A percentile compares a stretch with the other conserved stretches of the same genome.
Evolutionary conservation across 2,797 vertebrate species (phyloP).

Genomic region (Crenuchus spilurus): DNA sequence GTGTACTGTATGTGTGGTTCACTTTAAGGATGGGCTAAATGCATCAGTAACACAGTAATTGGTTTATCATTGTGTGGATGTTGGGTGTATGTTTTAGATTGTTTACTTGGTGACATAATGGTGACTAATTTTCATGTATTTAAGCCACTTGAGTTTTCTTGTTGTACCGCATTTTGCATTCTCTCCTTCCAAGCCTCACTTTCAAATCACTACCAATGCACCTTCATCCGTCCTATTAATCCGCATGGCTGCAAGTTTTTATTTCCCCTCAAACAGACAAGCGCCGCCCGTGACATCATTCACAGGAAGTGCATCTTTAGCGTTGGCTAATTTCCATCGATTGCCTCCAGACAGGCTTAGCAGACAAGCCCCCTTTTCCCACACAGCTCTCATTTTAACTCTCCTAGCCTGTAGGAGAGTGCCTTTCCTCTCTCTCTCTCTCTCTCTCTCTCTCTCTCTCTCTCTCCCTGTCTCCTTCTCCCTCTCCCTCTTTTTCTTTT

Average conservation of each 20-base stretch:
- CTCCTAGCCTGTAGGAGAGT: constrained; percentile 67
- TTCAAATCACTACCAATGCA: constrained; percentile 56
- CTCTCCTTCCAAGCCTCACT: constrained; percentile 10
- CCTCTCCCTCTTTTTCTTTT: background rate
- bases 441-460: constrained; percentile 31
- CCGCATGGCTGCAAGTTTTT: constrained; percentile 49
- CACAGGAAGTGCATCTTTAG: constrained; percentile 84
- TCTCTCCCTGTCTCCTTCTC: constrained; percentile 19
- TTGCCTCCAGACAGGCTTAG: constrained; percentile 84
- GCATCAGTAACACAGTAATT: no score
- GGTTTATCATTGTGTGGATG: no score
- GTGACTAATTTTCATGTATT: constrained; percentile 1
- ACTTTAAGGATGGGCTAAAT: no score
- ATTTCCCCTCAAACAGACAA: constrained; percentile 76
- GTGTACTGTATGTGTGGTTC: no score
- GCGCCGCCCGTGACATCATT: constrained; percentile 76
- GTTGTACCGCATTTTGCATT: constrained; percentile 7
- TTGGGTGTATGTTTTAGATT: background rate
- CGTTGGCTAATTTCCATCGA: constrained; percentile 83
- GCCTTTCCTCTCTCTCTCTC: constrained; percentile 22
- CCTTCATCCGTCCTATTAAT: constrained; percentile 69
- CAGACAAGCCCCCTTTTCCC: constrained; percentile 78
- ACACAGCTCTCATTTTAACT: constrained; percentile 77
- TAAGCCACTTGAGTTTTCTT: background rate
- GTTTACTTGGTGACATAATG: background rate